Evolutionary conservation across 2,797 vertebrate species (phyloP), one percentile per base, ranked within the genome.

Genomic region (Limnodromus scolopaceus): DNA sequence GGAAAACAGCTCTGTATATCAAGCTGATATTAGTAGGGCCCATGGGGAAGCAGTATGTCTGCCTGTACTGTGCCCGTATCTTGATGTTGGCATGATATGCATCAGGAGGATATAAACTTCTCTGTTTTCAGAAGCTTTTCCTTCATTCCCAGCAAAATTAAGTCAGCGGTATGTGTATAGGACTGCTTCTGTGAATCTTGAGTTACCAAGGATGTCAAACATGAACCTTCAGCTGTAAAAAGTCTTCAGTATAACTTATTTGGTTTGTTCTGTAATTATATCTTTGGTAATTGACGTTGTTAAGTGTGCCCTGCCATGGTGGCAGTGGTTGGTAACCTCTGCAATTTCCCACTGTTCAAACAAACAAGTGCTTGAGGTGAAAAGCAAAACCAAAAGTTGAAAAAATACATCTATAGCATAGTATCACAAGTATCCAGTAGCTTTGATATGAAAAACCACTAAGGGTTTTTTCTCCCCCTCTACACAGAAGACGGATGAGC

Each of bases 401-500:
- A 86, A 89, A 87, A 87, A 58, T 30, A 15, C 3, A 4, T 63
- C 22, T 39, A 23, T 80, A 53, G 4, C 30, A 68, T 4, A 66
- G 16, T 77, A 16, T 51, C 6, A 36, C 8, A 46, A 77, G 48
- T 70, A 53, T 19, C 14, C 17, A 60, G 6, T 54, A 61, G 15
- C 34, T 89, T 54, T 80, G 11, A 66, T 38, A 23, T 8, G 63
- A 20, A 75, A 9, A 43, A 51, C 20, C 23, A 25, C 13, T 36
- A 24, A 19, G 19, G 20, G 13, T 0, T 22, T 36, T 30, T 41
- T 46, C 19, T 17, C 6, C 12, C 3, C 8, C 4, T 46, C 36
- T 43, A 16, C 9, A 22, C 0, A 0, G 55, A 57, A 71, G 9
- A 84, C 76, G 30, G 4, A 39, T 41, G 16, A 41, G 6, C 19